Conservation (phyloP, 2,888 invertebrate genomes). For the Hydropsyche betteni region DNA sequence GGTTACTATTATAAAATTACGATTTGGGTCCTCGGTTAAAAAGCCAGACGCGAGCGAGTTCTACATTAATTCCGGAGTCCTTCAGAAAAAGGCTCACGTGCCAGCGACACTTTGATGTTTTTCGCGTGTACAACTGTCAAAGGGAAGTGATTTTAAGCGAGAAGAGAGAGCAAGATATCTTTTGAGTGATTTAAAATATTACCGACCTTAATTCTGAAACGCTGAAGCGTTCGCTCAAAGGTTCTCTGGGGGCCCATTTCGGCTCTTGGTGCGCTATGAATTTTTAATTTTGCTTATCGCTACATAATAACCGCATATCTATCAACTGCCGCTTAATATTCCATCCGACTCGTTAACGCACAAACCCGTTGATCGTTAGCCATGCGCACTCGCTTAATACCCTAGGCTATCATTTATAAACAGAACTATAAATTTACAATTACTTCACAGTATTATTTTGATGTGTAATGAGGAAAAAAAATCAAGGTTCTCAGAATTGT, state of each 20-base stretch:
- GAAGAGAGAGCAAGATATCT: slow-evolving; percentile 38
- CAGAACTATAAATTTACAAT: no score
- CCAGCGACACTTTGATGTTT: slow-evolving; percentile 41
- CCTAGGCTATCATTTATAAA: no score
- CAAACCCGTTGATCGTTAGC: no score
- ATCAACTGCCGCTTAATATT: neutral
- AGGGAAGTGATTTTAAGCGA: slow-evolving; percentile 44
- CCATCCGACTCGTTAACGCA: no score
- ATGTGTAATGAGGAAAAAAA: no score
- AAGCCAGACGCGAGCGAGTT: neutral
- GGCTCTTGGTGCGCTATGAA: slow-evolving; percentile 35
- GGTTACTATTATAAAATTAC: slow-evolving; percentile 40
- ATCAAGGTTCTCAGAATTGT: no score
- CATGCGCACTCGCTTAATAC: no score
- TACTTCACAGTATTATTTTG: no score
- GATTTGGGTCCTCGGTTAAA: slow-evolving; percentile 1
- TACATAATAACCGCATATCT: slow-evolving; percentile 23
- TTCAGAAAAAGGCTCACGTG: slow-evolving; percentile 45
- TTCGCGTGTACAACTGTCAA: slow-evolving; percentile 39
- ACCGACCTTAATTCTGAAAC: slow-evolving; percentile 33
- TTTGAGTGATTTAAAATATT: slow-evolving; percentile 46
- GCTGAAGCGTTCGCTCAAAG: slow-evolving; percentile 37
- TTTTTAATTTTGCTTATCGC: slow-evolving; percentile 41
- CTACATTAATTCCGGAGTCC: slow-evolving; percentile 30
- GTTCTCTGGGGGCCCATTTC: slow-evolving; percentile 18